Percentiles rank a stretch among this genome's conserved stretches.
phyloP scores from a whole-genome alignment of 2,797 vertebrate species.

The Darevskia nairensis region DNA sequence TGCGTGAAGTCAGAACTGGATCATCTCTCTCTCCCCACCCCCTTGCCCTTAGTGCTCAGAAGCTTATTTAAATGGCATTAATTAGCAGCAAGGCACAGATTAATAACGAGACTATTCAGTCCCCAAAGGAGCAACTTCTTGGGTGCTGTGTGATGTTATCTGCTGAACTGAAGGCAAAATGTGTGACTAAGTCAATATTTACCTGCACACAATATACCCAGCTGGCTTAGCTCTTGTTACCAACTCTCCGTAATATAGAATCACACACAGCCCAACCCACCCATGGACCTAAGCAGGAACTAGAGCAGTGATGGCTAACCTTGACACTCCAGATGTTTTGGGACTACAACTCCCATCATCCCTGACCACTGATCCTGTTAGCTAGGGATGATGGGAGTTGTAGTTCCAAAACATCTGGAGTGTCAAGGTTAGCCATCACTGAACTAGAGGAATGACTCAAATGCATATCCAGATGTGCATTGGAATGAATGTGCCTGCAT shows the following conservation, averaged over 20 bases:
- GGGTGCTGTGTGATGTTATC: slow-evolving; percentile 41
- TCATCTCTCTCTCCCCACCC: slow-evolving; percentile 54
- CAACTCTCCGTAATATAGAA: background rate
- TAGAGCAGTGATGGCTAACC: no score
- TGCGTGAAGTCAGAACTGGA: slow-evolving; percentile 62
- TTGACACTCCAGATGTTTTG: no score
- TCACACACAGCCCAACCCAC: background rate
- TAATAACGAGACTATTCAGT: slow-evolving; percentile 50
- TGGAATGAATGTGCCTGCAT: background rate
- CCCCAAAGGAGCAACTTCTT: slow-evolving; percentile 37
- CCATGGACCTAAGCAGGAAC: background rate
- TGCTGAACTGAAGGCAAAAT: slow-evolving; percentile 45
- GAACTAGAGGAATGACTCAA: background rate
- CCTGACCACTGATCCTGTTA: no score
- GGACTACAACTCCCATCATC: no score
- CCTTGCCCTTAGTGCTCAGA: slow-evolving; percentile 42
- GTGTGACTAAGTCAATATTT: slow-evolving; percentile 53
- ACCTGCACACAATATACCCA: slow-evolving; percentile 22
- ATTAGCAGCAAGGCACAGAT: slow-evolving; percentile 55
- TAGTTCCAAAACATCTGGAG: no score
- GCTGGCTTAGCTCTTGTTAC: background rate
- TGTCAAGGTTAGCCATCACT: no score
- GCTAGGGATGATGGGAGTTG: no score
- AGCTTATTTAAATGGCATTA: slow-evolving; percentile 61
- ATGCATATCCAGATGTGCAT: background rate